A percentile compares a stretch with the other conserved stretches of the same genome.
These are phyloP conservation scores for Sorex fumeus DNA, from an alignment of 2,113 vertebrate genomes.

Conservation along the genomic window DNA sequence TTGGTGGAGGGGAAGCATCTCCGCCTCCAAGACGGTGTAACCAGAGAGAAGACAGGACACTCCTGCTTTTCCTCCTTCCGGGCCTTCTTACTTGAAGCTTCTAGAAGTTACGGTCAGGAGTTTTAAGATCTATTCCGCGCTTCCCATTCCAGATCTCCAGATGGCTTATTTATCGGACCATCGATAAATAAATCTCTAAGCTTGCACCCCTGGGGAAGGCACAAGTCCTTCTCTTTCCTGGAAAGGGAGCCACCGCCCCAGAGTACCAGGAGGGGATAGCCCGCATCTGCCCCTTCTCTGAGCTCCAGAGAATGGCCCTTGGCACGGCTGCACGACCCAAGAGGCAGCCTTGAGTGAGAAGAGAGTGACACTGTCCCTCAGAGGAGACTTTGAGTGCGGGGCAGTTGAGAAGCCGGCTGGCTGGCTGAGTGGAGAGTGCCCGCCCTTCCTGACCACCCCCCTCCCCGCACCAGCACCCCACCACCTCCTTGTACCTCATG, in stretches of 20 bases:
- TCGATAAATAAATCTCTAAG: neutral
- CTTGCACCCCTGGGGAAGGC: neutral
- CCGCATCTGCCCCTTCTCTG: neutral
- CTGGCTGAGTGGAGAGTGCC: neutral
- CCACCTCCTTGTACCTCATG: neutral
- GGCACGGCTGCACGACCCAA: neutral
- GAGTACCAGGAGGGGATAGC: neutral
- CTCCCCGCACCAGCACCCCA: neutral
- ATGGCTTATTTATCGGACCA: neutral
- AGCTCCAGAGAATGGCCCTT: neutral
- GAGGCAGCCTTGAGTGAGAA: neutral
- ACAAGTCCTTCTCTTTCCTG: neutral
- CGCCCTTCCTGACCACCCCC: no score
- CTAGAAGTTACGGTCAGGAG: neutral
- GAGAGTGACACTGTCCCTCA: no score
- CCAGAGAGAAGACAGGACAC: neutral
- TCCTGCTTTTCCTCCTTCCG: conserved; percentile 25
- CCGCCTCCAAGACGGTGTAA: neutral
- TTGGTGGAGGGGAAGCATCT: neutral
- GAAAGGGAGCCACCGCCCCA: neutral
- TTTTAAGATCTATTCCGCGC: neutral
- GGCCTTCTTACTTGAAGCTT: neutral
- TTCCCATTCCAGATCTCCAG: conserved; percentile 29
- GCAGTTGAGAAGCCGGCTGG: neutral
- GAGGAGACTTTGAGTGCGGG: neutral